Percentiles rank a stretch among this genome's conserved stretches.
Conservation (phyloP, 30 jellyfish, hydroid and myxozoan species). For the Rhopilema esculentum region DNA sequence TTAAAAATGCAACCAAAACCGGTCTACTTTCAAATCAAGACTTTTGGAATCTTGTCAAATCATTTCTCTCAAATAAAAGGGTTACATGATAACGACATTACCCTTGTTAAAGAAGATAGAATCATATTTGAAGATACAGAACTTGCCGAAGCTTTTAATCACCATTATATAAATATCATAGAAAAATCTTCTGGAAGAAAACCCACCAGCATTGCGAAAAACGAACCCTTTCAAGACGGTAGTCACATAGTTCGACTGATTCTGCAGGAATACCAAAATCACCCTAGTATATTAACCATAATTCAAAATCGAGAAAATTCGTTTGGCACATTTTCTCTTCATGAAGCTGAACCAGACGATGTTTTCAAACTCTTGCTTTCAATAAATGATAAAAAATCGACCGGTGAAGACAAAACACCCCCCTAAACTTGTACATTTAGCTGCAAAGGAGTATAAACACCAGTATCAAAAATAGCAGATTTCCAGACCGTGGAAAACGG, state of each 20-base stretch:
- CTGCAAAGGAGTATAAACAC: constrained; percentile 24
- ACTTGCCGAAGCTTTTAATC: constrained; percentile 26
- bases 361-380: not conserved
- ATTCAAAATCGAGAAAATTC: constrained; percentile 13
- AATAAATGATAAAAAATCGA: constrained; percentile 20
- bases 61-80: constrained; percentile 9
- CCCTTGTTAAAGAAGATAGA: constrained; percentile 10
- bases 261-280: constrained; percentile 33
- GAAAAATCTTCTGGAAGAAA: constrained; percentile 29
- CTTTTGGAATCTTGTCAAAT: constrained; percentile 45
- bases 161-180: constrained; percentile 29
- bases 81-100: constrained; percentile 28
- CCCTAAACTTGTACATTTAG: constrained; percentile 53
- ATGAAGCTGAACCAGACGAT: constrained; percentile 15
- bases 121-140: constrained; percentile 20
- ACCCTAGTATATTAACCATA: constrained; percentile 47
- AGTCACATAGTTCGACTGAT: constrained; percentile 30
- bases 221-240: not conserved
- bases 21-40: constrained; percentile 29
- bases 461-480: constrained; percentile 13
- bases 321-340: constrained; percentile 24
- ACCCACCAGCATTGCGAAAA: constrained; percentile 36
- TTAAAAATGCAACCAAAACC: constrained; percentile 34
- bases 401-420: constrained; percentile 48
- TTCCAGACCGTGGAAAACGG: not conserved